Conservation (phyloP, 2,888 invertebrate species). For the Drosophila macrospina region DNA sequence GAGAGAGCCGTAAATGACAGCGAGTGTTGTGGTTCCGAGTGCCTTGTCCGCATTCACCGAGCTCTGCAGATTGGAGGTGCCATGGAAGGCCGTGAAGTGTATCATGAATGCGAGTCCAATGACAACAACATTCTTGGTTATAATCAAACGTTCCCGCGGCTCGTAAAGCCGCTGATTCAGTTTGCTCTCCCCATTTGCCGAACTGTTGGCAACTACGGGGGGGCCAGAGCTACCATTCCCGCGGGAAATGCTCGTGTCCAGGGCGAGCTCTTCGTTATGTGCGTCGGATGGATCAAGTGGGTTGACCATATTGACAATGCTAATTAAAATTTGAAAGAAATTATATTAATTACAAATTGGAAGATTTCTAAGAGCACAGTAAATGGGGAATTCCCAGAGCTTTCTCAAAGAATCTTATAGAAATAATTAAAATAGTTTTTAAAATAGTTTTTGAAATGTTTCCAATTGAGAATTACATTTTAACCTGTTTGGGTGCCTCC, state of each 20-base stretch:
- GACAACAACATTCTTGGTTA: conserved; percentile 93
- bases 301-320: conserved; percentile 41
- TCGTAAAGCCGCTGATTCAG: conserved; percentile 83
- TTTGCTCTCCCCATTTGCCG: conserved; percentile 37
- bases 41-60: conserved; percentile 93
- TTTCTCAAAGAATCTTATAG: too few relatives aligned
- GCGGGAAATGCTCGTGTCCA: conserved; percentile 42
- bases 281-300: conserved; percentile 38
- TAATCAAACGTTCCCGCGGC: conserved; percentile 90
- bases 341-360: background rate
- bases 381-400: too few relatives aligned
- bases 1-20: conserved; percentile 94
- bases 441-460: too few relatives aligned
- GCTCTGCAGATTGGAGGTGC: conserved; percentile 93
- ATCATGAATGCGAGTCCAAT: conserved; percentile 96
- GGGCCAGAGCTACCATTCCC: conserved; percentile 23
- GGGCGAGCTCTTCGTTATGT: conserved; percentile 62
- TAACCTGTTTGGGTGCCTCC: too few relatives aligned
- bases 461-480: too few relatives aligned
- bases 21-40: conserved; percentile 93
- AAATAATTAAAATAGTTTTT: too few relatives aligned
- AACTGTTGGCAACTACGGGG: conserved; percentile 8
- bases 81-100: conserved; percentile 96
- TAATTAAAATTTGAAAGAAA: background rate
- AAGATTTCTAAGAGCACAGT: too few relatives aligned